Evolutionary conservation across 2,888 invertebrate species (phyloP).

Genomic region (Cantharis flavilabris): DNA sequence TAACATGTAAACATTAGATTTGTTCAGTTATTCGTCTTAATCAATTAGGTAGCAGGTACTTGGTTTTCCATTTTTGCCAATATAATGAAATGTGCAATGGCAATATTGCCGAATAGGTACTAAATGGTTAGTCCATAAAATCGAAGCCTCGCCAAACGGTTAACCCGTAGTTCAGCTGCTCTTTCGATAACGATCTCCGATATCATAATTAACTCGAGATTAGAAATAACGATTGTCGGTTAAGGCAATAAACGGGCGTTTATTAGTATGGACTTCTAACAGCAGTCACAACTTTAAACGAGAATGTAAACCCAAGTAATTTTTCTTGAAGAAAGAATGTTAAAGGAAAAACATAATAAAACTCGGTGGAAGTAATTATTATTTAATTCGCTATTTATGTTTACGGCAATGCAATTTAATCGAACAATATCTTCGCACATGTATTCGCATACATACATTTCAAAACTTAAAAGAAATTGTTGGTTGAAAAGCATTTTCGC

Average conservation of each 20-base stretch:
- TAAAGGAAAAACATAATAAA: not conserved
- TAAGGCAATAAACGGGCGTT: not conserved
- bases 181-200: not conserved
- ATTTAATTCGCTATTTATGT: not conserved
- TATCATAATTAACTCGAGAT: not conserved
- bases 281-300: not conserved
- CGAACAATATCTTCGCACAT: slow-evolving; percentile 1
- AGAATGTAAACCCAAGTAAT: not conserved
- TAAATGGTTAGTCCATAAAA: not conserved
- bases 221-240: not conserved
- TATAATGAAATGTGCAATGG: not conserved
- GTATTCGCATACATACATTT: slow-evolving; percentile 11
- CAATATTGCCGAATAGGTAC: not conserved
- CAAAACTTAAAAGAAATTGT: slow-evolving; percentile 3
- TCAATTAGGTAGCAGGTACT: not conserved
- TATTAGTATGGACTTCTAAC: not conserved
- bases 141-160: not conserved
- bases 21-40: slow-evolving; percentile 1
- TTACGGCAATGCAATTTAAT: not conserved
- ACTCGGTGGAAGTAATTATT: not conserved
- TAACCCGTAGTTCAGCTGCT: not conserved
- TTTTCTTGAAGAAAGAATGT: not conserved
- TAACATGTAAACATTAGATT: slow-evolving; percentile 14
- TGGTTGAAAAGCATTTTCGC: not conserved
- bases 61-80: not conserved